Conservation (phyloP, 2,797 vertebrate species). For the Semotilus atromaculatus region DNA sequence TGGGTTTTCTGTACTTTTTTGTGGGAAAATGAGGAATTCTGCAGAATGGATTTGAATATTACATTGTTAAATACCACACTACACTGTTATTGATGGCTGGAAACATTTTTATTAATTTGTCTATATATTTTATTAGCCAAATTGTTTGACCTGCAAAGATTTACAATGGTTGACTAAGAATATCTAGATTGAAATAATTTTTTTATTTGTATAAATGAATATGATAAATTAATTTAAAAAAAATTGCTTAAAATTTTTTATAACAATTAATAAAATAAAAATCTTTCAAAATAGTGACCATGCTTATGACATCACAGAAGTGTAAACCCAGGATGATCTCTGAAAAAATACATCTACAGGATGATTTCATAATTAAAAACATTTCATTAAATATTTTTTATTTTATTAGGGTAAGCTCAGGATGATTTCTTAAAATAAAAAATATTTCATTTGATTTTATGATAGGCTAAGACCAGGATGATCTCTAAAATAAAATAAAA, state of each 20-base stretch:
- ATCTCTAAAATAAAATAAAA: background rate
- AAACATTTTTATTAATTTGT: background rate
- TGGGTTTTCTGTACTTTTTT: background rate
- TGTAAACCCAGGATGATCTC: background rate
- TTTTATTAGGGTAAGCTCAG: background rate
- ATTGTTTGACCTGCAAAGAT: background rate
- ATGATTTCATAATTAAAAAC: background rate
- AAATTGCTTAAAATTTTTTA: too few relatives aligned
- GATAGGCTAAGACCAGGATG: background rate
- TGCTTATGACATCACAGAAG: background rate
- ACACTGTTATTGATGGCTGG: background rate
- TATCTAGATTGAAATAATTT: background rate
- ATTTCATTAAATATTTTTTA: background rate
- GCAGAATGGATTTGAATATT: background rate
- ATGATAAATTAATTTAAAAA: too few relatives aligned
- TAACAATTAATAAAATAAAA: background rate
- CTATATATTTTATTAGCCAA: background rate
- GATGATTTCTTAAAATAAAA: background rate
- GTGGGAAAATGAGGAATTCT: background rate
- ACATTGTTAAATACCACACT: background rate
- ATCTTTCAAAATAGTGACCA: background rate
- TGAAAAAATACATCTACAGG: too few relatives aligned
- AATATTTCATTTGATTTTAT: background rate
- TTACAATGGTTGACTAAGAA: background rate
- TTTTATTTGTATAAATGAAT: background rate